Base-by-base conservation (phyloP, 2,113 vertebrate species). In the Aix galericulata region DNA sequence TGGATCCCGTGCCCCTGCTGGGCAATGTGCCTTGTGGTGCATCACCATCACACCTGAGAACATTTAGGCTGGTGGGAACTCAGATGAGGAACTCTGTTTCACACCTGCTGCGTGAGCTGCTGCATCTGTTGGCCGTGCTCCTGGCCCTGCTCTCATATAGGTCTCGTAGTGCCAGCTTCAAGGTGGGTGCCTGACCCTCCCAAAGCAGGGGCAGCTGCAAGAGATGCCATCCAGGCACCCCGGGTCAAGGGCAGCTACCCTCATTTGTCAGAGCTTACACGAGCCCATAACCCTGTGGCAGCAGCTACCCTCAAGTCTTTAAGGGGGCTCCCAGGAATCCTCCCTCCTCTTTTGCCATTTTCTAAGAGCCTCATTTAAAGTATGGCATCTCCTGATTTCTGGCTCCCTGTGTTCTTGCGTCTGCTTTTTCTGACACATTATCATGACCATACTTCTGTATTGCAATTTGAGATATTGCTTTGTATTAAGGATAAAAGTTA, bases 201-300 rank as follows among this genome's bases (percentile, higher is more conserved):
- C 1, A 2, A 55, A n/a, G 12, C 53, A 20, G 13, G 8, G n/a
- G 5, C 17, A 50, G 26, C 36, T 53, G 40, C 23, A 32, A 9
- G 38, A 38, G 31, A 31, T 23, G 67, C 6, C 32, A 17, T 79
- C 6, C 44, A 17, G 23, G n/a, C 38, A 25, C 3, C 13, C 50
- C 25, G 40, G 0, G 0, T 17, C 23, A 11, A 11, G 13, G 4
- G 36, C 67, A 68, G 75, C 67, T 59, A 76, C 6, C 36, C 8
- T 26, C 1, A 0, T 14, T 36, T 0, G 0, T 14, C 12, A 8
- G 52, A 67, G 34, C 15, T 38, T 46, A 21, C 64, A 32, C 27
- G 27, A 48, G 27, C 25, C 53, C 6, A 2, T 18, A 48, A 31
- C 32, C 13, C 58, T 34, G 27, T 50, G 44, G 4, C 36, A 91